Evolutionary conservation across 2,113 vertebrate species (phyloP).

Genomic region (Pan troglodytes): DNA sequence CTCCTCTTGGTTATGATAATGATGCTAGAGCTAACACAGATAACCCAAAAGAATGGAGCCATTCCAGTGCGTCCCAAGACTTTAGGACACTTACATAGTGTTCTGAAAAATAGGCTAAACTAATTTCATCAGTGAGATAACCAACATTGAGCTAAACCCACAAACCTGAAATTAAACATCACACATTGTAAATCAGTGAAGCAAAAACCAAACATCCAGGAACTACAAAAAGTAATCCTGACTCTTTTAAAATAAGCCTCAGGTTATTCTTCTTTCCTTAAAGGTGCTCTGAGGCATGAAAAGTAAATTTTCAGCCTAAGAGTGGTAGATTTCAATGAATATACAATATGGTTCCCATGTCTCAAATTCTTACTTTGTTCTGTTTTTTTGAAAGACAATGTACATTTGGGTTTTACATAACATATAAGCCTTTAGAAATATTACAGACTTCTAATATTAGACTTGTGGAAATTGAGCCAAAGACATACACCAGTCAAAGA

Average conservation of each 20-base stretch:
- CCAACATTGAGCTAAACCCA: neutral
- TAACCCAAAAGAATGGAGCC: neutral
- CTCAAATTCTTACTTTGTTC: constrained; percentile 9
- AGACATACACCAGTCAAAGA: constrained; percentile 57
- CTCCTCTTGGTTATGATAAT: neutral
- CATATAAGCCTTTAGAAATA: constrained; percentile 74
- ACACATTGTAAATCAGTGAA: neutral
- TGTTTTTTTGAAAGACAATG: neutral
- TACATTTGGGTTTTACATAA: constrained; percentile 53
- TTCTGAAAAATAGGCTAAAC: neutral
- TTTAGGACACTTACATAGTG: neutral
- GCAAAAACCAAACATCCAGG: neutral
- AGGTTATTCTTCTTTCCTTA: neutral
- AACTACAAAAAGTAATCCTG: neutral
- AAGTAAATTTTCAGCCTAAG: neutral
- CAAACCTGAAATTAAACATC: constrained; percentile 6
- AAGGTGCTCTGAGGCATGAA: neutral
- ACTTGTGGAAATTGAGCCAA: constrained; percentile 76
- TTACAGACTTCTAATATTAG: constrained; percentile 77
- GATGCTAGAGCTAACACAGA: neutral
- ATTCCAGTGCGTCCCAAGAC: neutral
- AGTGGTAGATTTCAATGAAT: neutral
- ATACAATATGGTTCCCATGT: neutral
- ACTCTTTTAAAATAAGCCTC: neutral
- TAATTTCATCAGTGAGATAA: neutral